Base-by-base conservation (phyloP, 1,140 invertebrate species). In the Drosophila ercepeae region DNA sequence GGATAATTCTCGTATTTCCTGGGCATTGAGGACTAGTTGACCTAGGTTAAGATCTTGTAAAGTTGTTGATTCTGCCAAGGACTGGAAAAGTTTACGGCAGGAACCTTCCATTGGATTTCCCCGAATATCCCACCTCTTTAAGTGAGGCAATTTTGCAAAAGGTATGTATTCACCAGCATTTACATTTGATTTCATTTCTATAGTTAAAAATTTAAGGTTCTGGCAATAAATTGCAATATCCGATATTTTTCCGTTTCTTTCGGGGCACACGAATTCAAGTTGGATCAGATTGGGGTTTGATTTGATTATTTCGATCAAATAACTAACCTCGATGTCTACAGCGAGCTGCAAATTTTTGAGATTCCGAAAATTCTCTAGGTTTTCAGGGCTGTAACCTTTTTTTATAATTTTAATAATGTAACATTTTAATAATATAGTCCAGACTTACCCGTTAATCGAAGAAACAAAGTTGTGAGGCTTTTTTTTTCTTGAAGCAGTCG, bases 221-320 rank as follows among this genome's bases (percentile, higher is more conserved):
- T 44, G 16, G 14, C 51, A 16, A 18, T 34, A 57, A 3, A 27
- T 16, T 42, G 39, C 25, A 21, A 61, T 57, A 18, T 61, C 59
- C 1, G 51, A 18, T 2, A 61, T 2, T 25, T n/a, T 34, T 4
- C 59, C 59, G 3, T 34, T 13, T 5, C 57, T 57, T 45, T 44
- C 52, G 3, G 52, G 32, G 27, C 39, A 19, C 1, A 1, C 1
- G 16, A 63, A 14, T 1, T 0, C 1, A 34, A 63, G 39, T 3
- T 36, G 3, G 1, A 3, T 23, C 2, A 63, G 25, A 25, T 27
- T 23, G 2, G 27, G 59, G 5, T 63, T 63, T n/a, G 19, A 18
- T 25, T 9, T 57, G 2, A 44, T 2, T 9, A 19, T 58, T 18
- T 8, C 13, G 4, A 42, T 21, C n/a, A 63, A 19, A 32, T 9